Evolutionary conservation across 2,797 vertebrate species (phyloP), one percentile per base, ranked within the genome.

Genomic region (Catamblyrhynchus diadema): DNA sequence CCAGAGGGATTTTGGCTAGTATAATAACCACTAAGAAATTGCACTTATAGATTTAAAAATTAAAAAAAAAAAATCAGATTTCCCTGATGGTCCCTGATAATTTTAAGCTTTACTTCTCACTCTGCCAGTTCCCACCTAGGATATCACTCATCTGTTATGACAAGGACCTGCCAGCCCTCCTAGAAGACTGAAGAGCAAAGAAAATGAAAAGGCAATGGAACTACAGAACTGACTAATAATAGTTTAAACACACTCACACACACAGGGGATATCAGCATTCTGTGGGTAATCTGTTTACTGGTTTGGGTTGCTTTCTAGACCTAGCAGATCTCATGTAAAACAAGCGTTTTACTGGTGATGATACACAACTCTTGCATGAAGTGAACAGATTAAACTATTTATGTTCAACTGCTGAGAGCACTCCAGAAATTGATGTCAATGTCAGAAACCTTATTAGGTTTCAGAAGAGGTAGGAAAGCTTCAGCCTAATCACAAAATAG

Each of bases 381-480:
- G 79, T 78, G 88, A 95, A 84, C 47, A 74, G 54, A 88, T 93
- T 92, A 91, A 95, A 89, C 64, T 95, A 86, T 96, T 96, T 94
- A 74, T 91, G 73, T 88, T 94, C 79, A 86, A 23, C 84, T 80
- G 32, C 64, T 80, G 81, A 95, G 95, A 92, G 89, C 82, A 67
- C 64, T 87, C 44, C 64, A 91, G 72, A 94, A 96, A 93, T 72
- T 59, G 8, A 81, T 94, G 81, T 66, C 75, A 77, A 12, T 78
- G 59, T 92, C 84, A 91, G 91, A 96, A 95, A 93, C 86, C 72
- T 91, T 90, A 86, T 95, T 95, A 81, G 66, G 59, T 95, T 95
- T 96, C 94, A 75, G 78, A 94, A 72, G 80, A 95, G 54, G 79
- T 90, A 92, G 67, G 77, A 81, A 92, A 82, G 75, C 93, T 92